Evolutionary conservation across 2,113 vertebrate genomes (phyloP), one percentile per base, ranked within the genome.

Genomic region (Epinephelus fuscoguttatus): DNA sequence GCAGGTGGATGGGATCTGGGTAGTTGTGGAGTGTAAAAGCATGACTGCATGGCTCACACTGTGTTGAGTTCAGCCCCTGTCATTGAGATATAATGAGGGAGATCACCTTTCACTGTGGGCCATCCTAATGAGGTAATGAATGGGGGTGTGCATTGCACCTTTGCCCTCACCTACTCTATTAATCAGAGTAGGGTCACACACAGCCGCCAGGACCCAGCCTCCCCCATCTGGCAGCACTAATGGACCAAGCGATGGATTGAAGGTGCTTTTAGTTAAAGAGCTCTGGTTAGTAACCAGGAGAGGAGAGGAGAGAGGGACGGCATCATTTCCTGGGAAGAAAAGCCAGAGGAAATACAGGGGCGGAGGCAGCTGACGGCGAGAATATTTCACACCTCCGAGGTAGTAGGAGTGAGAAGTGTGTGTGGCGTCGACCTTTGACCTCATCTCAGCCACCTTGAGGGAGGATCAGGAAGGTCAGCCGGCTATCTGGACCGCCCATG

Each of bases 121-220:
- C 91, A 86, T 92, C 92, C 91, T 95, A 95, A 95, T 95, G 94
- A 95, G 93, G 88, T 94, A 95, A 95, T 94, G 93, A 94, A 93
- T 82, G 89, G 91, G 86, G 49, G 88, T 68, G 91, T 81, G 88
- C 74, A 33, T 84, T 72, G 81, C 91, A 92, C 93, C 89, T 93
- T 89, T 94, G 93, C 84, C 92, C 93, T 92, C 89, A 91, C 94
- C 93, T 94, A 94, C 92, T 95, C 92, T 92, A 96, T 95, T 94
- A 95, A 95, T 95, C 94, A 94, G 88, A 94, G 88, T 33, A 91
- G 94, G 92, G 93, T 94, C 93, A 93, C 84, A 90, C 82, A 75
- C 91, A 80, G 88, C 83, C 78, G 76, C 91, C 85, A 93, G 87
- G 79, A 85, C 81, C 80, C 84, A 84, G 56, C 88, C 91, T 89